Conservation (phyloP, 2,113 vertebrate species). For the Gymnocephalus cernua region DNA sequence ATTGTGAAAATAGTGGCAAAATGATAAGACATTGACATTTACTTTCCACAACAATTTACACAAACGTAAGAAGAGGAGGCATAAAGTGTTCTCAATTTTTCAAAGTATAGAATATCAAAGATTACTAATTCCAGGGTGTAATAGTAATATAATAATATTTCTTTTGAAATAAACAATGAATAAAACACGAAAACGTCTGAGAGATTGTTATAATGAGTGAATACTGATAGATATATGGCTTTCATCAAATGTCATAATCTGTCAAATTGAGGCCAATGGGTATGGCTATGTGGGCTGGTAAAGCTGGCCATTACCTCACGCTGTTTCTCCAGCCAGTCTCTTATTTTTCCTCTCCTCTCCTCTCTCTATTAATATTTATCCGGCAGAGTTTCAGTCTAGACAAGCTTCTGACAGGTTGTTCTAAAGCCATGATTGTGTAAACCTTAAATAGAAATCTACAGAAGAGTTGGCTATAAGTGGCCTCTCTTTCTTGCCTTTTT, state of each 20-base stretch:
- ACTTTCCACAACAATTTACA: neutral
- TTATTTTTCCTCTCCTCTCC: slow-evolving; percentile 3
- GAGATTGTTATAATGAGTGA: neutral
- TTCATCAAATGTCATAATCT: neutral
- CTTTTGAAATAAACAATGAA: too few species aligned
- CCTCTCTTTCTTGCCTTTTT: slow-evolving; percentile 21
- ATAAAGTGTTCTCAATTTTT: neutral
- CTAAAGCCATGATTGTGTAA: slow-evolving; percentile 32
- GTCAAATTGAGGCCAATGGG: slow-evolving; percentile 10
- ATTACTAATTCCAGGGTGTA: neutral
- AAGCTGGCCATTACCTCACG: slow-evolving; percentile 15
- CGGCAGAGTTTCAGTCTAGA: slow-evolving; percentile 50
- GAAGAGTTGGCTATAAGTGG: slow-evolving; percentile 35
- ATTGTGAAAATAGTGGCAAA: neutral
- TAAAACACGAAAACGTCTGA: neutral
- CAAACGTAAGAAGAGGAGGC: neutral
- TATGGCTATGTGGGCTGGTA: neutral
- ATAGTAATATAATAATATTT: neutral
- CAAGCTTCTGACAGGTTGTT: slow-evolving; percentile 58
- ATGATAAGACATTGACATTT: neutral
- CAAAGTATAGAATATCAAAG: neutral
- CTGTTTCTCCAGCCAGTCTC: neutral
- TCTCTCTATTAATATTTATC: slow-evolving; percentile 55
- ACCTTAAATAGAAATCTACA: slow-evolving; percentile 45
- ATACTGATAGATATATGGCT: neutral